Evolutionary conservation across 35 echinoderm and acorn worm species (phyloP), one percentile per base, ranked within the genome.

Genomic region (Apostichopus californicus): DNA sequence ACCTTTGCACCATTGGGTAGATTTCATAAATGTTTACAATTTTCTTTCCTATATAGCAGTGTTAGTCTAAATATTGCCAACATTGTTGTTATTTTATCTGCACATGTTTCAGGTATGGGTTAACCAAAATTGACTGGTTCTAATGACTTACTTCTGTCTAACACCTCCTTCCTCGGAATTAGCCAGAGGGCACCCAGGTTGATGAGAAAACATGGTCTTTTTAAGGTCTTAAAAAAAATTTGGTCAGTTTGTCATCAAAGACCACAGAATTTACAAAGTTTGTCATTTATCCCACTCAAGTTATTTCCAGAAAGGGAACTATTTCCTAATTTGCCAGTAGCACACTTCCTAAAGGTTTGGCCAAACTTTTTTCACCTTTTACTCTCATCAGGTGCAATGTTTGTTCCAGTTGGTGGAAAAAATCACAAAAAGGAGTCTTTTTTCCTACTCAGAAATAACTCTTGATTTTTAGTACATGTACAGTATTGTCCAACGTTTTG

Each of bases 181-280:
- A 75, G 71, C 71, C 71, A 75, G 71, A 75, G 71, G 71, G 71
- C 15, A 75, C 20, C 21, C 0, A 75, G 71, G 71, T 75, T 75
- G 15, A 75, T 18, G 71, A 75, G 71, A 75, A 75, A 75, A 75
- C 71, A 75, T 75, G 71, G 17, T 75, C 14, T 75, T 75, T 73
- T 18, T 75, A 75, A 5, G 7, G 58, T 61, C 6, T 61, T 46
- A 46, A 46, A 12, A 61, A 12, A 15, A 55, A 23, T 20, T 59
- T 85, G 81, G 56, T 25, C 55, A 85, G 81, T 85, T 85, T 85
- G 13, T 85, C 56, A 7, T 85, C 81, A 85, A 59, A 85, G 52
- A 85, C 81, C 81, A 85, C 81, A 85, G 24, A 22, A 60, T 55
- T 58, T 85, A 85, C 58, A 55, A 85, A 85, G 21, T 57, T 17